Base-by-base conservation (phyloP, 2,888 invertebrate genomes). In the Disparrhopalites patrizii region DNA sequence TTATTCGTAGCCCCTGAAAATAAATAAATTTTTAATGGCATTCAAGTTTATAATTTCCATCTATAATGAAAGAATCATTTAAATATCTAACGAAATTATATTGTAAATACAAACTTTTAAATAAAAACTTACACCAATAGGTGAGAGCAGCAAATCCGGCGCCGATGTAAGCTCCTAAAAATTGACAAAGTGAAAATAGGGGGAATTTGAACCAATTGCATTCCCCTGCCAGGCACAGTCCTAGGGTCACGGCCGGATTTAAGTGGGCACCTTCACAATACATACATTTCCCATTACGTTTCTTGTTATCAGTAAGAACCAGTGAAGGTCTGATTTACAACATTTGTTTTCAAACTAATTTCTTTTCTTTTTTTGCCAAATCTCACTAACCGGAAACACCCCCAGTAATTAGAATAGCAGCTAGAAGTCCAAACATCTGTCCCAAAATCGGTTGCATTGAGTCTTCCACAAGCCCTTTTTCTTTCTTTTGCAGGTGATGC, bases 151-250 rank as follows among this genome's bases (percentile, higher is more conserved):
- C 72, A 1, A 73, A 15, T 0, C 69, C 52, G 8, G 70, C 33
- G 4, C 74, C 73, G n/a, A 71, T 30, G 15, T 68, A 68, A 3
- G 68, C 70, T 3, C 74, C 74, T 1, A 72, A 23, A 15, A 70
- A 47, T 62, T 74, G 74, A 18, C 56, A 50, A 18, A 70, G 8
- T 27, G 67, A 62, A 43, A 67, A 73, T 1, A 62, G 47, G 7
- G 74, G 74, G 27, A 74, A 33, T 51, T 71, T 71, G 25, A 67
- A 27, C 74, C 74, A 74, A 38, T 68, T 68, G 2, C 68, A 13
- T 4, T 72, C 47, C 8, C 74, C 74, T 27, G 57, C 67, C 23
- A 72, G 52, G 7, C 72, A 70, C 3, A 72, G 47, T 4, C 68
- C 63, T 3, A 74, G 31, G 2, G 69, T 58, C 1, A 74, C 68